Conservation (phyloP, 2,797 vertebrate genomes). For the Spea hammondii region DNA sequence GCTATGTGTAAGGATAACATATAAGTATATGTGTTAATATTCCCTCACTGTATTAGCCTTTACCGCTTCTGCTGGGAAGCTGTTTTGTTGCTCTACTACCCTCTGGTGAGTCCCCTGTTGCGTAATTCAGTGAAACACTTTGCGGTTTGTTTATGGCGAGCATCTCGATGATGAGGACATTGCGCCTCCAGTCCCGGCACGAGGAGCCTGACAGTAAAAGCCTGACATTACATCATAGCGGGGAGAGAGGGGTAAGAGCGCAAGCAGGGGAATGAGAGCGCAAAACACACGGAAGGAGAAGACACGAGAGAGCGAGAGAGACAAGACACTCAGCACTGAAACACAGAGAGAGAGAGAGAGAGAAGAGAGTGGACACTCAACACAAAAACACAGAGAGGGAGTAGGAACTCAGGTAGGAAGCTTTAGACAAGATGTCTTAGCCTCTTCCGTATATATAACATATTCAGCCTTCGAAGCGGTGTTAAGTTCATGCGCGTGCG, state of each 20-base stretch:
- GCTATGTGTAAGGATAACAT: too few species aligned
- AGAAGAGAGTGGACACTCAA: neutral
- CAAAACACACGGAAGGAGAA: neutral
- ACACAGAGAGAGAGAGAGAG: neutral
- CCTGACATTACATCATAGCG: neutral
- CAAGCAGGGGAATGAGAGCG: neutral
- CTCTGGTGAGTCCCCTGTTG: neutral
- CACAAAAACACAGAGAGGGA: neutral
- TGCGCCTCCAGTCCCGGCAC: neutral
- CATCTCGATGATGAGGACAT: neutral
- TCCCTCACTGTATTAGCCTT: too few species aligned
- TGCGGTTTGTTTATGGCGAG: neutral
- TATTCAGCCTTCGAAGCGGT: too few species aligned
- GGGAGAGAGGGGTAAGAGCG: neutral
- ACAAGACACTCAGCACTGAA: neutral
- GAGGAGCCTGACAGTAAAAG: neutral
- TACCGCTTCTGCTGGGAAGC: neutral
- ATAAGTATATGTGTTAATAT: neutral
- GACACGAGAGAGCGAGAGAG: neutral
- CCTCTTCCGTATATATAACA: too few species aligned
- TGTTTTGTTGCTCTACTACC: too few species aligned
- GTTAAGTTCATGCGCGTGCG: too few species aligned
- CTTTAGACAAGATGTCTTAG: too few species aligned
- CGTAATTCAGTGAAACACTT: neutral
- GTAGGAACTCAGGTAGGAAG: neutral